These are phyloP conservation scores for Stenichneumon culpator DNA, from an alignment of 2,888 invertebrate species.

Conservation along the genomic window DNA sequence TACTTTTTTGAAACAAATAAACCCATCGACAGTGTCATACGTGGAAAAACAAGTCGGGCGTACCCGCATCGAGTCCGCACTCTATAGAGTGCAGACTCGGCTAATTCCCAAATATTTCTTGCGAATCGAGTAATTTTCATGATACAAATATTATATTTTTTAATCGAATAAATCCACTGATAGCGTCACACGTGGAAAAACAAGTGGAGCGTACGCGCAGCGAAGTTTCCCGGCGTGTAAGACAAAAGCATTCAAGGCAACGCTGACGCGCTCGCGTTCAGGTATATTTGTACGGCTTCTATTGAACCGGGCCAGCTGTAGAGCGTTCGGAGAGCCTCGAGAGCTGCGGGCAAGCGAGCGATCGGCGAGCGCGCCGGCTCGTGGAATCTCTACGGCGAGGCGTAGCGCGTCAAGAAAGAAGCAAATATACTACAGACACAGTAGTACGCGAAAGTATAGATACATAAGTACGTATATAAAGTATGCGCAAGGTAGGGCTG, in stretches of 20 bases:
- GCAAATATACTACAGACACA: no score
- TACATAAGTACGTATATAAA: no score
- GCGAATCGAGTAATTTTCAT: no score
- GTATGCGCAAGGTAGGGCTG: not conserved
- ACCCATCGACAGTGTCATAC: not conserved
- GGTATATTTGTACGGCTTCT: conserved; percentile 49
- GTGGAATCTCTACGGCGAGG: conserved; percentile 2
- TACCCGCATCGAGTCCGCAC: not conserved
- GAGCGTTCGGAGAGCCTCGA: conserved; percentile 23
- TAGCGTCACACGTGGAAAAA: not conserved
- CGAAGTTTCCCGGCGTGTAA: not conserved
- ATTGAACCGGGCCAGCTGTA: conserved; percentile 25
- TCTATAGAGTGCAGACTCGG: no score
- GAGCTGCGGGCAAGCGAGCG: conserved; percentile 25
- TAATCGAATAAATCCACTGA: not conserved
- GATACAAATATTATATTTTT: no score
- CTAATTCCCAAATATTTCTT: no score
- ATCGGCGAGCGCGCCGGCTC: not conserved
- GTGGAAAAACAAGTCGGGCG: not conserved
- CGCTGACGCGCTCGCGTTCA: conserved; percentile 35
- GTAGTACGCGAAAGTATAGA: no score
- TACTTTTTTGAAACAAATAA: not conserved
- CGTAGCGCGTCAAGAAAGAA: not conserved
- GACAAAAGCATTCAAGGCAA: conserved; percentile 16
- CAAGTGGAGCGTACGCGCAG: not conserved